Evolutionary conservation across 2,888 invertebrate species (phyloP).

Genomic region (Tiliacea aurago): DNA sequence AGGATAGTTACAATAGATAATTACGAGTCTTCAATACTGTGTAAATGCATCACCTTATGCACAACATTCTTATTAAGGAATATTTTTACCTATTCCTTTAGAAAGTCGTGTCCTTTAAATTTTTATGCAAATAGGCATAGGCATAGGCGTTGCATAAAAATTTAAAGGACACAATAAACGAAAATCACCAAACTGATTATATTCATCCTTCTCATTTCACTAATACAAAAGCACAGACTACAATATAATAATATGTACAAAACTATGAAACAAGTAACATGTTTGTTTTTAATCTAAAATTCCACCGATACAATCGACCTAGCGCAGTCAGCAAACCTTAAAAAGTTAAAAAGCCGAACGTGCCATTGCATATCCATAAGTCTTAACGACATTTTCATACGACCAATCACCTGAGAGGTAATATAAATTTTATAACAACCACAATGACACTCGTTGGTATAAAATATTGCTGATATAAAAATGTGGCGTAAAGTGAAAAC

Average conservation of each 20-base stretch:
- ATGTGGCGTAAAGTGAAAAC: conserved; percentile 42
- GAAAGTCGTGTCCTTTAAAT: too few relatives aligned
- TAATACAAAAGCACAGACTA: background rate
- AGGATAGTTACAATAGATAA: too few relatives aligned
- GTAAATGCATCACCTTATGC: too few relatives aligned
- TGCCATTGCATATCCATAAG: conserved; percentile 78
- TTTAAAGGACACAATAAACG: too few relatives aligned
- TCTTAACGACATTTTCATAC: conserved; percentile 71
- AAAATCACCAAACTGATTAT: background rate
- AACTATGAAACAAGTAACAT: conserved; percentile 52
- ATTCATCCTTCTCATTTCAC: background rate
- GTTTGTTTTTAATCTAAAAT: conserved; percentile 77
- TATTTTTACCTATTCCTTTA: background rate
- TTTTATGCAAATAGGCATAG: too few relatives aligned
- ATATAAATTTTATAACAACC: conserved; percentile 70
- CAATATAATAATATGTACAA: too few relatives aligned
- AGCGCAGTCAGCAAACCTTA: conserved; percentile 66
- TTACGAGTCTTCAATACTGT: too few relatives aligned
- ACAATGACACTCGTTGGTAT: conserved; percentile 36
- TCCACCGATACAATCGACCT: conserved; percentile 62
- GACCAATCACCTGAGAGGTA: conserved; percentile 78
- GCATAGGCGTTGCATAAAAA: too few relatives aligned
- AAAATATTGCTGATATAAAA: conserved; percentile 57
- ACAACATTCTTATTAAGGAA: too few relatives aligned
- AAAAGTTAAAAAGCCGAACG: conserved; percentile 75